Evolutionary conservation across 2,113 vertebrate species (phyloP).

Genomic region (Papio anubis): DNA sequence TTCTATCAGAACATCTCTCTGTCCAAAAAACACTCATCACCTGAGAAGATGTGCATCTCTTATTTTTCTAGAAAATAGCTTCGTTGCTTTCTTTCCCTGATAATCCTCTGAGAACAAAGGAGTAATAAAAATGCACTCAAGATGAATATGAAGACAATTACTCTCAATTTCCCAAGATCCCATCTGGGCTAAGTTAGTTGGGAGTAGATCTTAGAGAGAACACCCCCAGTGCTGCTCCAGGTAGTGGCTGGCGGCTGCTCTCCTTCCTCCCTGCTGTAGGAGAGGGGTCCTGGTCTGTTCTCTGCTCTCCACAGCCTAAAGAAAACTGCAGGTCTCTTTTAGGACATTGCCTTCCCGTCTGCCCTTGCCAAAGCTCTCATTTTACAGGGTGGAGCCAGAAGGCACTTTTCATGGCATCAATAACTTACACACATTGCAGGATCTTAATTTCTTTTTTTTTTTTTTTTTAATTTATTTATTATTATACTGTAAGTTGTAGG

Average conservation of each 20-base stretch:
- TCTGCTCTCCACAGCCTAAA: neutral
- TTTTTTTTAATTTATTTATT: too few species aligned
- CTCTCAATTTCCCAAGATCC: conserved; percentile 29
- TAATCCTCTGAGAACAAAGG: neutral
- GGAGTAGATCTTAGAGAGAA: neutral
- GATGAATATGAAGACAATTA: conserved; percentile 13
- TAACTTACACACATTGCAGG: neutral
- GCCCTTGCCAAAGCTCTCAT: neutral
- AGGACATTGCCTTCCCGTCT: neutral
- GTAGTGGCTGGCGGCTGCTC: neutral
- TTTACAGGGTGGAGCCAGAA: neutral
- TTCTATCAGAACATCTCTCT: neutral
- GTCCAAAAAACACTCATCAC: neutral
- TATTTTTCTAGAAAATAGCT: neutral
- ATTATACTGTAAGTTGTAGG: too few species aligned
- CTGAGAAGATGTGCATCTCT: neutral
- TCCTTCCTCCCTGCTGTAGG: neutral
- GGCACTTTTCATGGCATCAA: fast-evolving
- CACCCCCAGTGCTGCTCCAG: neutral
- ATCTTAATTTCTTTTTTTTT: too few species aligned
- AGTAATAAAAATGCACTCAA: conserved; percentile 49
- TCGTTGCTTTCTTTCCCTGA: neutral
- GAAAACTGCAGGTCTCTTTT: neutral
- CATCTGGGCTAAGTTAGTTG: neutral
- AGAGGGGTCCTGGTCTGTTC: neutral